phyloP scores from a whole-genome alignment of 2,888 invertebrate genomes.

The Leptinotarsa haldemani region DNA sequence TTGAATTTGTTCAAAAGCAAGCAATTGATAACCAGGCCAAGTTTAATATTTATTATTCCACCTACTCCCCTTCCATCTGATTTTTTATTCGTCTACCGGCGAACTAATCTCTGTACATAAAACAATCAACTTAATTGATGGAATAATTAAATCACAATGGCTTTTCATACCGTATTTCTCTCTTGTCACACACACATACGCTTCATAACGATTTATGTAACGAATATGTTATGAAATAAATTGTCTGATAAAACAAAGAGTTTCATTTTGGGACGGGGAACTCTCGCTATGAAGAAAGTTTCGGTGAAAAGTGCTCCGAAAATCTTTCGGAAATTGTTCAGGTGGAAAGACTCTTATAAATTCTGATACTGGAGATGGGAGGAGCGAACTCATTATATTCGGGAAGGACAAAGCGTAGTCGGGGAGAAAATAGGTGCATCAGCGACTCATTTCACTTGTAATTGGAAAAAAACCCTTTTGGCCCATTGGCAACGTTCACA shows the following conservation, averaged over 20 bases:
- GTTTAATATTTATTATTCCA: background rate
- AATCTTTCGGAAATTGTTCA: background rate
- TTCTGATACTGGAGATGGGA: background rate
- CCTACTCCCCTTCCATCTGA: background rate
- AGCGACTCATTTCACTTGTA: too few species aligned
- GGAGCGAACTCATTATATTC: background rate
- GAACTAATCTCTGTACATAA: background rate
- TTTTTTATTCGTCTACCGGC: conserved; percentile 2
- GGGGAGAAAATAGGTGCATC: too few species aligned
- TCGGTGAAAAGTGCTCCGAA: background rate
- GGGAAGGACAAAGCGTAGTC: background rate
- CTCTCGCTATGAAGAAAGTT: conserved; percentile 1
- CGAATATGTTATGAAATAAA: conserved; percentile 50
- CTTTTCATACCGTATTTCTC: conserved; percentile 51
- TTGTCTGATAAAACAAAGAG: conserved; percentile 36
- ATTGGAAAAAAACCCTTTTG: too few species aligned
- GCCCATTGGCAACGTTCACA: too few species aligned
- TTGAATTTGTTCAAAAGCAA: background rate
- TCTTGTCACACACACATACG: conserved; percentile 40
- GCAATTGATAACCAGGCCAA: background rate
- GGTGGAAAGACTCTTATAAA: background rate
- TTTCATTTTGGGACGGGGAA: conserved; percentile 37
- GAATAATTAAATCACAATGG: conserved; percentile 39
- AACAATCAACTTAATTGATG: background rate
- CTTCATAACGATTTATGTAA: conserved; percentile 49